phyloP scores from a whole-genome alignment of 2,797 vertebrate species.

The Zalophus californianus region DNA sequence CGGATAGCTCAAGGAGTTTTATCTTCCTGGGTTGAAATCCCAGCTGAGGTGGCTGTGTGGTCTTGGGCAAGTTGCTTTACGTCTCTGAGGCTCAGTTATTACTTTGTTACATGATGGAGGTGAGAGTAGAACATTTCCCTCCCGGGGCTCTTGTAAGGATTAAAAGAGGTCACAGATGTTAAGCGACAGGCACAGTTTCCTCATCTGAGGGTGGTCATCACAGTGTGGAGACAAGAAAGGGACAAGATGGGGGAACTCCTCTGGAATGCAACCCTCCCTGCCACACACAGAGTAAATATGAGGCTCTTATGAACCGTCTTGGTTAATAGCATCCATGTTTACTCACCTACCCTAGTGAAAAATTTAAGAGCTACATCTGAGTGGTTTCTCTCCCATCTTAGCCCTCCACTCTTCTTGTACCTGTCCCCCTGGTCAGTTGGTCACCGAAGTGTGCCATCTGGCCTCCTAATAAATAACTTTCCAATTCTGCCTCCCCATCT shows the following conservation, averaged over 20 bases:
- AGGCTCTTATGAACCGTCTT: background rate
- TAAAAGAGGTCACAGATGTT: background rate
- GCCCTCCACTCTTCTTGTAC: no score
- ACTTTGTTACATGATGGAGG: background rate
- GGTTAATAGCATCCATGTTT: background rate
- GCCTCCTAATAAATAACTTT: background rate
- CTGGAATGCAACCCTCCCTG: no score
- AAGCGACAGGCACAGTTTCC: background rate
- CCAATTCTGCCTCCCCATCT: background rate
- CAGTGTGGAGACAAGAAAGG: background rate
- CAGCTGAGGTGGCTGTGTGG: background rate
- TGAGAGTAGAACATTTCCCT: background rate
- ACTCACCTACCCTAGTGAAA: background rate
- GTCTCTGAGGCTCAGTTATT: constrained; percentile 21
- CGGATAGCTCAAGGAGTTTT: background rate
- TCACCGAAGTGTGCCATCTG: background rate
- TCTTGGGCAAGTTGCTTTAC: background rate
- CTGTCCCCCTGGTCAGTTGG: background rate
- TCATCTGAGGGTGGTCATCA: background rate
- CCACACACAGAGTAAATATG: background rate
- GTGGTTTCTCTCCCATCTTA: background rate
- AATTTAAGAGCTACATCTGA: background rate
- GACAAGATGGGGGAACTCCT: background rate
- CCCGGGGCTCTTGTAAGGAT: background rate
- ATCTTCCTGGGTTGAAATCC: background rate